Conservation (phyloP, 2,113 vertebrate genomes). For the Ciconia maguari region DNA sequence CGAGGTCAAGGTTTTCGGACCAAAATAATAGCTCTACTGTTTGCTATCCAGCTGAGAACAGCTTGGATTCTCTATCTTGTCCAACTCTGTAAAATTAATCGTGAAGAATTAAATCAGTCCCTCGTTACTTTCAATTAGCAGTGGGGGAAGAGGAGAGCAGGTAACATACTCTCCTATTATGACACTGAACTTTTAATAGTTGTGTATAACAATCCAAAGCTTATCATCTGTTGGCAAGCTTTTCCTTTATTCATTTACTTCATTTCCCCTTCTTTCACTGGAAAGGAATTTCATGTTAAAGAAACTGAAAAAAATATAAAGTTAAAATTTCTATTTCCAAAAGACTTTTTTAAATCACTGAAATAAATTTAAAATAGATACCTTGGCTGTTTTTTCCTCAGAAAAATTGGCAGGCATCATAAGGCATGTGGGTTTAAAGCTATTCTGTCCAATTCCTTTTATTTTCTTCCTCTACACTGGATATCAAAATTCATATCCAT, state of each 20-base stretch:
- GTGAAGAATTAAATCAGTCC: neutral
- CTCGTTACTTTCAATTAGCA: neutral
- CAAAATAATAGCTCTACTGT: conserved; percentile 57
- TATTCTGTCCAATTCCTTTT: neutral
- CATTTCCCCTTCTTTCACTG: neutral
- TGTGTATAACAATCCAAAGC: neutral
- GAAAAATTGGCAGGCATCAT: neutral
- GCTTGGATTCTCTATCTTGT: neutral
- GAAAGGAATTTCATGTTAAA: neutral
- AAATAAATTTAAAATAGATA: neutral
- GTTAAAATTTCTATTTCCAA: neutral
- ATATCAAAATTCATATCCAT: neutral
- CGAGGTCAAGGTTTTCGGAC: conserved; percentile 30
- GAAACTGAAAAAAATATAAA: neutral
- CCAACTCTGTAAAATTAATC: neutral
- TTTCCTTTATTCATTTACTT: conserved; percentile 19
- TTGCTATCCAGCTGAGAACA: conserved; percentile 57
- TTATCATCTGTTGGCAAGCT: neutral
- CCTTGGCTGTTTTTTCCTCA: neutral
- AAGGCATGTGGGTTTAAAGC: neutral
- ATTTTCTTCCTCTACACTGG: neutral
- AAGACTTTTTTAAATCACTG: neutral
- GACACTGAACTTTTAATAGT: neutral
- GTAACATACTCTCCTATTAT: neutral
- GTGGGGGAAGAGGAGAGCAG: neutral